Percentiles rank a stretch among this genome's conserved stretches.
Conservation (phyloP, 2,113 vertebrate species). For the Sphaerodactylus townsendi region DNA sequence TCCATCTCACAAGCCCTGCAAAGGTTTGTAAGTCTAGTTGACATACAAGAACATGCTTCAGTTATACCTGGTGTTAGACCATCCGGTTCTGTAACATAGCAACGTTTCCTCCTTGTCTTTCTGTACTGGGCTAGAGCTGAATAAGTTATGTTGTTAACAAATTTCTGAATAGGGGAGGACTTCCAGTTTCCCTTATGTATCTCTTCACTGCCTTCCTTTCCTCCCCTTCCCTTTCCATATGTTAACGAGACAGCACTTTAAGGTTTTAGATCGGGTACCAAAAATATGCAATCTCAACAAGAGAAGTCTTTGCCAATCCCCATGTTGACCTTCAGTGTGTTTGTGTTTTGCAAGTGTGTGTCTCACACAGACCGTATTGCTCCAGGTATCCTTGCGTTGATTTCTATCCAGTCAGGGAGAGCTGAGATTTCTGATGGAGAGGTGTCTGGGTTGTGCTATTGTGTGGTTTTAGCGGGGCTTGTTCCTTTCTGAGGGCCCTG, state of each 20-base stretch:
- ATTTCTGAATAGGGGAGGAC: not conserved
- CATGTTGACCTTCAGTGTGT: not conserved
- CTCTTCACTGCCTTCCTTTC: no score
- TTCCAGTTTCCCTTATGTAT: not conserved
- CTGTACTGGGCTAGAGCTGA: not conserved
- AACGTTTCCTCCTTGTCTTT: not conserved
- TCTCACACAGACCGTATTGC: accelerated
- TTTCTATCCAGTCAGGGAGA: not conserved
- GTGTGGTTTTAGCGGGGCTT: not conserved
- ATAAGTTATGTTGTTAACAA: not conserved
- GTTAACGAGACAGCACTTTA: no score
- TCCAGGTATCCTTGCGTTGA: not conserved
- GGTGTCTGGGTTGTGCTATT: not conserved
- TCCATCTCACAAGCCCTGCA: no score
- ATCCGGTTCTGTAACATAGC: not conserved
- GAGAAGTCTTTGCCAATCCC: accelerated
- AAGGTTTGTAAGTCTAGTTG: no score
- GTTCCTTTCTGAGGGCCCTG: not conserved
- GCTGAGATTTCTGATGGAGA: not conserved
- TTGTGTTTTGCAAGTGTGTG: not conserved
- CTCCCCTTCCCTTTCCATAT: no score
- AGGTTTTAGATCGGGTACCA: not conserved
- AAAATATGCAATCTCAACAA: not conserved
- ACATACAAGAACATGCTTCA: not conserved
- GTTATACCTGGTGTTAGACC: not conserved